Conservation (phyloP, 2,797 vertebrate species). For the Zenarchopterus dispar region DNA sequence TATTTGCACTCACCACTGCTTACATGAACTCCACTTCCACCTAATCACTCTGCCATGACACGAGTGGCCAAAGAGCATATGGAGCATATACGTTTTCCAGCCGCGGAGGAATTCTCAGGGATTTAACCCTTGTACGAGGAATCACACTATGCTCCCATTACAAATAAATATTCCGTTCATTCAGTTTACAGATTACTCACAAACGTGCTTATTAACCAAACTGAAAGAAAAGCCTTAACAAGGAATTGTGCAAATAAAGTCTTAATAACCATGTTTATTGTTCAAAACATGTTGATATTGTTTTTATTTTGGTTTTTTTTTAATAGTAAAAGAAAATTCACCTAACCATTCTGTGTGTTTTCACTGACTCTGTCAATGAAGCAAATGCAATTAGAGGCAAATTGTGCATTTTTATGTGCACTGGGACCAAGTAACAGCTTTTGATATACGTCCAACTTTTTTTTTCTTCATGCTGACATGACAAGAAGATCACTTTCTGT, state of each 20-base stretch:
- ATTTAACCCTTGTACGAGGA: conserved; percentile 42
- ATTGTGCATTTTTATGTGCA: too few relatives aligned
- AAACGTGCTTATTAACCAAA: conserved; percentile 29
- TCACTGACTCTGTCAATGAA: too few relatives aligned
- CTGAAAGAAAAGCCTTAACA: conserved; percentile 33
- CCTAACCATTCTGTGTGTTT: too few relatives aligned
- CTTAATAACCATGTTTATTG: conserved; percentile 36
- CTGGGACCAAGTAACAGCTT: too few relatives aligned
- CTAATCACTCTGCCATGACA: conserved; percentile 83
- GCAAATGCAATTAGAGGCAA: too few relatives aligned
- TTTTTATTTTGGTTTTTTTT: too few relatives aligned
- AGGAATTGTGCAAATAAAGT: conserved; percentile 37
- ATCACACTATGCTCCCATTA: conserved; percentile 38
- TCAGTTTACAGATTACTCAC: conserved; percentile 41
- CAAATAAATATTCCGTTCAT: conserved; percentile 44
- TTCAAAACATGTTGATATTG: not conserved
- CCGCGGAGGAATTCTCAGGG: conserved; percentile 58
- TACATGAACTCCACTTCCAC: conserved; percentile 80
- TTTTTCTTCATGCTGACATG: conserved; percentile 2
- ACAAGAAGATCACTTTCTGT: conserved; percentile 50
- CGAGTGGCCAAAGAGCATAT: conserved; percentile 70
- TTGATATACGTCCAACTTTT: not conserved
- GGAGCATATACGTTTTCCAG: conserved; percentile 61
- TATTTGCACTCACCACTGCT: conserved; percentile 75
- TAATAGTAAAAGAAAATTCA: too few relatives aligned